These are phyloP conservation scores for Orthosia cruda DNA, from an alignment of 2,888 invertebrate species.

Conservation along the genomic window DNA sequence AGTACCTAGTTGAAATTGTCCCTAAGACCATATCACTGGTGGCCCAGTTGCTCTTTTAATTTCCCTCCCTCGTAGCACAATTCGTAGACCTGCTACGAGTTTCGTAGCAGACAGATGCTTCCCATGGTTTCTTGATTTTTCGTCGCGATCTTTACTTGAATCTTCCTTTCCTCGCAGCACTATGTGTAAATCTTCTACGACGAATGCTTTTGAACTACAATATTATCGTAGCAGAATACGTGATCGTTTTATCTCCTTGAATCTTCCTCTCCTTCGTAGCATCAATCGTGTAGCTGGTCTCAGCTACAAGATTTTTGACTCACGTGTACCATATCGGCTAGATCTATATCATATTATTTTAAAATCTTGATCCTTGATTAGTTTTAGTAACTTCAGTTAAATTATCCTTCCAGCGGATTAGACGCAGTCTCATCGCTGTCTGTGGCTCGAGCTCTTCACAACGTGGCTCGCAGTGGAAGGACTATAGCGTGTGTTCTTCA, in stretches of 20 bases:
- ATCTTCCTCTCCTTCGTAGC: not conserved
- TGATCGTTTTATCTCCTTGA: no score
- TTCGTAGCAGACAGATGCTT: slow-evolving; percentile 9
- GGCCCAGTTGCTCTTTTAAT: no score
- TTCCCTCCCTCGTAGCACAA: slow-evolving; percentile 10
- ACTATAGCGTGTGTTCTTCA: slow-evolving; percentile 95
- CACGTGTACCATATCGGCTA: not conserved
- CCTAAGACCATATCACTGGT: not conserved
- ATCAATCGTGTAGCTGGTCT: not conserved
- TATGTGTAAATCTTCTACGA: not conserved
- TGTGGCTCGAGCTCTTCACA: slow-evolving; percentile 92
- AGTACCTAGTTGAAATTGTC: no score
- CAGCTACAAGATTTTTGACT: not conserved
- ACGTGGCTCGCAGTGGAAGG: slow-evolving; percentile 93
- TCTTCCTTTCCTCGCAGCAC: not conserved
- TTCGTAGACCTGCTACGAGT: slow-evolving; percentile 29
- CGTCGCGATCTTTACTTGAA: not conserved
- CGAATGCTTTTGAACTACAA: not conserved
- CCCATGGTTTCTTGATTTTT: not conserved
- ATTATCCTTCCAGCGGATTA: slow-evolving; percentile 88
- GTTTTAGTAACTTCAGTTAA: not conserved
- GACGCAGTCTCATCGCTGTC: slow-evolving; percentile 94
- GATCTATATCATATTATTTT: not conserved
- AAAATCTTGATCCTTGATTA: not conserved
- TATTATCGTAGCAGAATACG: not conserved